phyloP scores from a whole-genome alignment of 2,113 vertebrate species.

The Pseudopodoces humilis region DNA sequence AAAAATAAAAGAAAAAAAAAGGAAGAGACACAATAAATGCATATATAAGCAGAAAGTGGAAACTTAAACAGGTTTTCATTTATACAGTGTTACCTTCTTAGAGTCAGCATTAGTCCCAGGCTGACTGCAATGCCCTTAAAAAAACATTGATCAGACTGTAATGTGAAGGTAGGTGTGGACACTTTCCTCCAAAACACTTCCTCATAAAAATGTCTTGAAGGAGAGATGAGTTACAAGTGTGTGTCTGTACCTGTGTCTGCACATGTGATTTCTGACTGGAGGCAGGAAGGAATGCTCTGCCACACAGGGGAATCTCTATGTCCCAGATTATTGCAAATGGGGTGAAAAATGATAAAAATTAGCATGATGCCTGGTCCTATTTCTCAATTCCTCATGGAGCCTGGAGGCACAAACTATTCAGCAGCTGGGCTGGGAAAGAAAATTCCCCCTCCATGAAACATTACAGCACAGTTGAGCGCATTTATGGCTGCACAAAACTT shows the following conservation, averaged over 20 bases:
- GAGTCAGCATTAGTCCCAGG: neutral
- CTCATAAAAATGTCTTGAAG: neutral
- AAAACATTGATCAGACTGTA: neutral
- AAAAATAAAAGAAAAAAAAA: neutral
- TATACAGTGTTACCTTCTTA: neutral
- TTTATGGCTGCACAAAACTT: constrained; percentile 37
- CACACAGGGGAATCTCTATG: neutral
- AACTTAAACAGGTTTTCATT: neutral
- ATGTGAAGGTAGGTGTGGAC: neutral
- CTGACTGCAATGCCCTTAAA: neutral
- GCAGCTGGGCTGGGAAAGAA: constrained; percentile 50
- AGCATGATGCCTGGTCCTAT: constrained; percentile 17
- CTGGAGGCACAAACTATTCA: constrained; percentile 43
- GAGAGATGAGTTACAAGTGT: neutral
- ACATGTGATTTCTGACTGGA: neutral
- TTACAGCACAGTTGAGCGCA: constrained; percentile 29
- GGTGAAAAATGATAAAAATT: constrained; percentile 34
- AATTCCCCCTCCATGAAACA: constrained; percentile 45
- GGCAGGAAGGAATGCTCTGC: neutral
- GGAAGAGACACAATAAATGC: neutral
- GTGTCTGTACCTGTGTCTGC: neutral
- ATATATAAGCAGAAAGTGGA: neutral
- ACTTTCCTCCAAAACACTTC: neutral
- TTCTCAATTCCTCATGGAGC: constrained; percentile 34
- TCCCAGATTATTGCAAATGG: constrained; percentile 26